These are phyloP conservation scores for Trimorus sp. DNA, from an alignment of 2,888 invertebrate species.

Conservation along the genomic window DNA sequence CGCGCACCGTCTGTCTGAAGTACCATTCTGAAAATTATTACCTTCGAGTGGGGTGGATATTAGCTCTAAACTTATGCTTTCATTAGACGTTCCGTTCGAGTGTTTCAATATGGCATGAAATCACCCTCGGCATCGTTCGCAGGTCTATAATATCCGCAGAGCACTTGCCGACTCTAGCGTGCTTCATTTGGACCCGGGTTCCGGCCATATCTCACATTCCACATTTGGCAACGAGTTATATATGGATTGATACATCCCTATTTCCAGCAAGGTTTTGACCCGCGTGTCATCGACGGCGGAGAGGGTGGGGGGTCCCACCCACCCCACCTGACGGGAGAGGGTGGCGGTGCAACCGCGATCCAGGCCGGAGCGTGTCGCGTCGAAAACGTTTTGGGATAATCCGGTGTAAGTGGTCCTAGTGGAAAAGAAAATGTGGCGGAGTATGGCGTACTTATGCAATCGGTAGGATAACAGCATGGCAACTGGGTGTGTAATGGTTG, in stretches of 20 bases:
- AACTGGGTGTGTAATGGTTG: too few species aligned
- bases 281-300: too few species aligned
- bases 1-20: conserved; percentile 72
- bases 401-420: too few species aligned
- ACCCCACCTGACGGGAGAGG: too few species aligned
- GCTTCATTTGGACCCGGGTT: conserved; percentile 79
- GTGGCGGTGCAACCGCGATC: too few species aligned
- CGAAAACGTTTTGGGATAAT: too few species aligned
- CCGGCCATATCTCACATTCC: conserved; percentile 80
- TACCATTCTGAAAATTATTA: conserved; percentile 80
- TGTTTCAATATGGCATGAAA: conserved; percentile 80
- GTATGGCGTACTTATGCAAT: too few species aligned
- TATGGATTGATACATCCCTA: conserved; percentile 60
- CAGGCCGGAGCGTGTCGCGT: too few species aligned
- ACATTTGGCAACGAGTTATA: conserved; percentile 74
- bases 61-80: conserved; percentile 79
- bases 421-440: too few species aligned
- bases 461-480: too few species aligned
- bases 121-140: conserved; percentile 79
- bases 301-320: neutral
- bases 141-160: conserved; percentile 79
- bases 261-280: conserved; percentile 40
- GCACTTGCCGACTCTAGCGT: conserved; percentile 76
- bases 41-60: conserved; percentile 79
- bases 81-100: conserved; percentile 81